Evolutionary conservation across 2,113 vertebrate genomes (phyloP).

Genomic region (Apteryx owenii): DNA sequence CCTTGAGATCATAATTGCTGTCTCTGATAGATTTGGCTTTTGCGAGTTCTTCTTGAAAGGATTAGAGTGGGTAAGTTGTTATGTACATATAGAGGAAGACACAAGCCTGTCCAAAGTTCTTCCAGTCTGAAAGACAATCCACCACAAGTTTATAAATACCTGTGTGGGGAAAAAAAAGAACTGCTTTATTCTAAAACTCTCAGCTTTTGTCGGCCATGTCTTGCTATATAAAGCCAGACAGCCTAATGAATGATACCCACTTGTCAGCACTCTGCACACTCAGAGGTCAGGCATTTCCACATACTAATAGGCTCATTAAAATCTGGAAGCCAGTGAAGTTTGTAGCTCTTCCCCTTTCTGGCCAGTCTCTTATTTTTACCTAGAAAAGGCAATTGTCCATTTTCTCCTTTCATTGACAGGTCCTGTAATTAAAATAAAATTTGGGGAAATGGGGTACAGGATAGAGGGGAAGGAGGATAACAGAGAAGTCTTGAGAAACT

Average conservation of each 20-base stretch:
- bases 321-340: not conserved
- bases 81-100: not conserved
- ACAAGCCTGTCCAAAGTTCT: not conserved
- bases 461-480: not conserved
- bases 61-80: not conserved
- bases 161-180: not conserved
- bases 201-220: not conserved
- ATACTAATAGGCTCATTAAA: conserved; percentile 10
- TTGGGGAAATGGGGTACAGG: not conserved
- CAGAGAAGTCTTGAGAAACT: not conserved
- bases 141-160: not conserved
- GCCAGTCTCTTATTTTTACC: not conserved
- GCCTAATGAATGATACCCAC: not conserved
- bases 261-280: not conserved
- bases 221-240: not conserved
- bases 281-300: not conserved
- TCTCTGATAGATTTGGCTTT: not conserved
- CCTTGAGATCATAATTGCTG: not conserved
- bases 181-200: not conserved
- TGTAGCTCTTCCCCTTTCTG: not conserved
- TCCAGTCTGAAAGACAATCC: not conserved
- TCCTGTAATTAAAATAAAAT: not conserved
- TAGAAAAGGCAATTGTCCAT: not conserved
- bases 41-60: not conserved
- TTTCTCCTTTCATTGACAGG: not conserved